Evolutionary conservation across 1,140 invertebrate species (phyloP).

Genomic region (Drosophila triauraria): DNA sequence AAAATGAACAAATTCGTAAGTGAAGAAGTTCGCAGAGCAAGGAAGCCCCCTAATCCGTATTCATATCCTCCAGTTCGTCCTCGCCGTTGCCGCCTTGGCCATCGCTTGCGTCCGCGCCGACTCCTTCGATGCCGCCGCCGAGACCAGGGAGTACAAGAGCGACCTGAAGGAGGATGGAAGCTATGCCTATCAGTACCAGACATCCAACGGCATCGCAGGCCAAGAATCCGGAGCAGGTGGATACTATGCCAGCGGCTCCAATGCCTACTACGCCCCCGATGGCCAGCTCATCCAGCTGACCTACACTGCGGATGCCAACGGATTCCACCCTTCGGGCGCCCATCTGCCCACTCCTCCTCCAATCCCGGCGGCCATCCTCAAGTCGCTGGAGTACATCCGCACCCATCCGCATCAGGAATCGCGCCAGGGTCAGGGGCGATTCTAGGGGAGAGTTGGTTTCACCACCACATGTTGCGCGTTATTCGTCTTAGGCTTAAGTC

Average conservation of each 20-base stretch:
- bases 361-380: conserved; percentile 90
- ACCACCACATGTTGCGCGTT: conserved; percentile 36
- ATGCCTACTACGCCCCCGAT: conserved; percentile 81
- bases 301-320: conserved; percentile 92
- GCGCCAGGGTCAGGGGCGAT: conserved; percentile 55
- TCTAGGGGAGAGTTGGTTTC: conserved; percentile 22
- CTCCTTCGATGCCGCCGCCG: conserved; percentile 70
- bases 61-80: conserved; percentile 52
- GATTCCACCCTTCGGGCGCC: conserved; percentile 90
- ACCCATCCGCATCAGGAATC: conserved; percentile 85
- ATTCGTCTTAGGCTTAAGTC: conserved; percentile 43
- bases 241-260: conserved; percentile 74
- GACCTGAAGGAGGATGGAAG: conserved; percentile 87
- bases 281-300: conserved; percentile 85
- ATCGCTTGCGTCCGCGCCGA: conserved; percentile 59
- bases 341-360: conserved; percentile 91
- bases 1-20: conserved; percentile 80
- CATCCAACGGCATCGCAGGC: conserved; percentile 88
- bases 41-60: conserved; percentile 3
- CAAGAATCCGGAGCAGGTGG: conserved; percentile 86
- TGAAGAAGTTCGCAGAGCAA: conserved; percentile 4
- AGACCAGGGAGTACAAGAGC: conserved; percentile 67
- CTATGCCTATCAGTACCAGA: conserved; percentile 86
- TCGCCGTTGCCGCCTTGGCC: conserved; percentile 59
- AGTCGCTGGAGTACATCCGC: conserved; percentile 87